These are phyloP conservation scores for Tholera decimalis DNA, from an alignment of 2,888 invertebrate species.

Conservation along the genomic window DNA sequence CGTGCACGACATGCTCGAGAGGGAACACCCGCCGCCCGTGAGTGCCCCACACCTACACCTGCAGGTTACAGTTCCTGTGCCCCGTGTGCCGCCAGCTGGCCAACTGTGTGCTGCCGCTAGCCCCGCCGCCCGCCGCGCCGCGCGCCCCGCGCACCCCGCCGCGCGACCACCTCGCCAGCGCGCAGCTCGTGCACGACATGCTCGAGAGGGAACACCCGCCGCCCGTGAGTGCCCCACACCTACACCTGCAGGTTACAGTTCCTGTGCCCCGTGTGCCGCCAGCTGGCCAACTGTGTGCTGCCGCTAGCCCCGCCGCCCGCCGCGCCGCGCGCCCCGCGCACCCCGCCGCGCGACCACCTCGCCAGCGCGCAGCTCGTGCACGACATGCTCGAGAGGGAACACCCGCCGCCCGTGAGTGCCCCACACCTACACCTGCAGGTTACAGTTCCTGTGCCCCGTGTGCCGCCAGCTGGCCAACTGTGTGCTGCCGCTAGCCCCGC, in stretches of 20 bases:
- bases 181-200: conserved; percentile 88
- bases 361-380: not conserved
- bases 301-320: not conserved
- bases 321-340: no score
- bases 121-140: no score
- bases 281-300: not conserved
- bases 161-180: conserved; percentile 83
- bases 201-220: conserved; percentile 92
- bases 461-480: not conserved
- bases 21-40: conserved; percentile 93
- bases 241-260: no score
- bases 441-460: not conserved
- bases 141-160: no score
- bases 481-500: not conserved
- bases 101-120: no score
- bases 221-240: not conserved
- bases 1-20: conserved; percentile 92
- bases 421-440: no score
- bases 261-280: not conserved
- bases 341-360: not conserved
- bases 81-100: no score
- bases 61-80: no score
- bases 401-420: not conserved
- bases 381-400: not conserved
- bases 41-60: no score